phyloP scores from a whole-genome alignment of 2,888 invertebrate species.

The Alloplasta piceator region DNA sequence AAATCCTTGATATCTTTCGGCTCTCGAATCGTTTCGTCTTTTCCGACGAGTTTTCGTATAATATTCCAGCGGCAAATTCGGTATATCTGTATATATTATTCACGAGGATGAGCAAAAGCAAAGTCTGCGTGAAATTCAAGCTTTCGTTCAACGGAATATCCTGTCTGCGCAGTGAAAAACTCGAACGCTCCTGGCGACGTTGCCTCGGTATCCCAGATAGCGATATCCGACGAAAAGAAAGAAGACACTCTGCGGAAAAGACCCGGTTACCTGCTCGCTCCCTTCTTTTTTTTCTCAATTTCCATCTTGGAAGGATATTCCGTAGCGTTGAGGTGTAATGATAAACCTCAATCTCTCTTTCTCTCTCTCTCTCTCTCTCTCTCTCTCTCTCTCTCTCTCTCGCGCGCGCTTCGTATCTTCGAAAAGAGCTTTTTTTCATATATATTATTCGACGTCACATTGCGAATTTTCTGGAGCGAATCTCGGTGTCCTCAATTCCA shows the following conservation, averaged over 20 bases:
- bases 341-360: conserved; percentile 14
- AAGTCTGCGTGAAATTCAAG: conserved; percentile 48
- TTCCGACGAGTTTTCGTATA: conserved; percentile 34
- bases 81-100: conserved; percentile 1
- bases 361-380: conserved; percentile 1
- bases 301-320: conserved; percentile 20
- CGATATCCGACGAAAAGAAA: conserved; percentile 15
- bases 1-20: conserved; percentile 63
- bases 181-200: conserved; percentile 10
- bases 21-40: conserved; percentile 38
- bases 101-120: conserved; percentile 29
- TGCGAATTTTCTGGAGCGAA: conserved; percentile 38
- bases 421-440: neutral
- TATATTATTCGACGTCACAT: neutral
- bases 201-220: neutral
- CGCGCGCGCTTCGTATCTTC: neutral
- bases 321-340: neutral
- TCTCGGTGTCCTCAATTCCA: conserved; percentile 43
- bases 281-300: conserved; percentile 17
- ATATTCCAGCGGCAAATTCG: neutral
- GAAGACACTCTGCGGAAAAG: conserved; percentile 12
- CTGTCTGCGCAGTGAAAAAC: conserved; percentile 18
- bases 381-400: neutral
- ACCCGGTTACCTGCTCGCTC: conserved; percentile 20
- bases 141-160: conserved; percentile 31